These are phyloP conservation scores for Barbus barbus DNA, from an alignment of 2,113 vertebrate species.

Conservation along the genomic window DNA sequence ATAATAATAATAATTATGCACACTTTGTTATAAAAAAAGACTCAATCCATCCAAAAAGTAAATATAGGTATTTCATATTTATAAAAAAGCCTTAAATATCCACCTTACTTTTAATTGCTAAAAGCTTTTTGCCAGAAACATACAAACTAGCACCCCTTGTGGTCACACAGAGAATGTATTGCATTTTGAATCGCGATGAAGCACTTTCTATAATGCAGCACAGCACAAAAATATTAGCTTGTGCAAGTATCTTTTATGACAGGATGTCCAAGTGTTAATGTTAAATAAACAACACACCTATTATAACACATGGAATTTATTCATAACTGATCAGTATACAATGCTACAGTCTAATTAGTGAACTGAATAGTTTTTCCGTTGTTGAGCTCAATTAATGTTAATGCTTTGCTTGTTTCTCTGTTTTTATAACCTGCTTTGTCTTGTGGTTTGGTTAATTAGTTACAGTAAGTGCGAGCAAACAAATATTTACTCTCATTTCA, in stretches of 20 bases:
- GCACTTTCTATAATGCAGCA: neutral
- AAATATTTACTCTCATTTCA: conserved; percentile 25
- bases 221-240: neutral
- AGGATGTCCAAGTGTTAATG: too few species aligned
- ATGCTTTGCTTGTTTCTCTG: neutral
- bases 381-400: neutral
- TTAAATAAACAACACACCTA: too few species aligned
- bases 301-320: too few species aligned
- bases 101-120: neutral
- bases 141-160: neutral
- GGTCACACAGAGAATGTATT: neutral
- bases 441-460: neutral
- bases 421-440: neutral
- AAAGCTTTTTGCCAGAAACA: neutral
- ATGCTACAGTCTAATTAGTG: too few species aligned
- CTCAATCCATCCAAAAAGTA: too few species aligned
- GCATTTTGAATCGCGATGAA: neutral
- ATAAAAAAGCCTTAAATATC: too few species aligned
- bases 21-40: too few species aligned
- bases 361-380: neutral
- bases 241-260: too few species aligned
- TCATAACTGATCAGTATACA: too few species aligned
- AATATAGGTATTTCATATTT: too few species aligned
- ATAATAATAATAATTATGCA: too few species aligned
- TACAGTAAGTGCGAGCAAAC: conserved; percentile 4